phyloP scores from a whole-genome alignment of 2,888 invertebrate species.

The Nomada fabriciana region DNA sequence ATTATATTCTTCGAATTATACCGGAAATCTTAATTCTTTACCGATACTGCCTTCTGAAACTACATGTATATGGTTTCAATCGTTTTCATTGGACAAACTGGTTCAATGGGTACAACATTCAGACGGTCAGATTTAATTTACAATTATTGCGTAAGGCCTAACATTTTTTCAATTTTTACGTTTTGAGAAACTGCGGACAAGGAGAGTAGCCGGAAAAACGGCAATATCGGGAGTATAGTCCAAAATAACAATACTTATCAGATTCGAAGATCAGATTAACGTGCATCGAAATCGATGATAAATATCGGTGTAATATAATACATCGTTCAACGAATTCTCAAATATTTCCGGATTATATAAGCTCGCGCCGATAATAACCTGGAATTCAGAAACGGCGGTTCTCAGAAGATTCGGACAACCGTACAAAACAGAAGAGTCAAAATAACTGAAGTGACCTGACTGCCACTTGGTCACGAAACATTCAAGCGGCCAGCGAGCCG shows the following conservation, averaged over 20 bases:
- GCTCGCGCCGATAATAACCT: slow-evolving; percentile 40
- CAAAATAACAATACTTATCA: too few species aligned
- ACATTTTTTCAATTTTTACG: too few species aligned
- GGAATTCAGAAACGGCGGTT: slow-evolving; percentile 14
- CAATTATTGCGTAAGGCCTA: too few species aligned
- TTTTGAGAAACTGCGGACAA: too few species aligned
- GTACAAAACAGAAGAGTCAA: slow-evolving; percentile 50
- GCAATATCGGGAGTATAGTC: too few species aligned
- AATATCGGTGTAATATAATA: too few species aligned
- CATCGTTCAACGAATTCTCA: background rate
- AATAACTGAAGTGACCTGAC: slow-evolving; percentile 56
- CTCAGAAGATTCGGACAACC: slow-evolving; percentile 47
- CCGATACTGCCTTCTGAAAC: background rate
- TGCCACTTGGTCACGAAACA: slow-evolving; percentile 46
- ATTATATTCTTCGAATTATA: background rate
- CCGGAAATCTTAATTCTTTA: background rate
- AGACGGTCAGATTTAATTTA: background rate
- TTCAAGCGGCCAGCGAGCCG: slow-evolving; percentile 38
- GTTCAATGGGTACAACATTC: background rate
- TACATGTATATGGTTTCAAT: background rate
- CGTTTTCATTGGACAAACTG: background rate
- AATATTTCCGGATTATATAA: slow-evolving; percentile 20
- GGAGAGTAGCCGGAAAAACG: too few species aligned
- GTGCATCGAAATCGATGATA: too few species aligned
- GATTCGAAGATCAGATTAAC: too few species aligned